Base-by-base conservation (phyloP, 2,797 vertebrate genomes). In the Manis pentadactyla region DNA sequence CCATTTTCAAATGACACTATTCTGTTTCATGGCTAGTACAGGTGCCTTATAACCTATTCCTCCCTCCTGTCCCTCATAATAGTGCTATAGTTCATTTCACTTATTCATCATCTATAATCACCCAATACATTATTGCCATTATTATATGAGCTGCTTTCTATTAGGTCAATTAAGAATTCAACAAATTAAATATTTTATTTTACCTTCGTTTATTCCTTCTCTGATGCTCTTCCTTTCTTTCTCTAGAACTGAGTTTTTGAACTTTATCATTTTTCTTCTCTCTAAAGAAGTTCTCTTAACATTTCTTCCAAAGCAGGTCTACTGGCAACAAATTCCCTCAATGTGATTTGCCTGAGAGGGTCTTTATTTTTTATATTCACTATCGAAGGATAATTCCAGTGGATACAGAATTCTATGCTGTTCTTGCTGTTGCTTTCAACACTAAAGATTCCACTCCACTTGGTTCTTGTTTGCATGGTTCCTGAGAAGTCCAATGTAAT, bases 181-280 rank as follows among this genome's bases (percentile, higher is more conserved):
- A 64, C 66, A 64, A 59, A 59, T 25, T 73, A 85, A 92, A 92
- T 66, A 75, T 66, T 75, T 73, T 73, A 39, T 83, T 63, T 92
- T 55, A 21, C 23, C 17, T 92, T 57, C 83, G 75, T 74, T 74
- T 39, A 63, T 53, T 92, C 57, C 49, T 55, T 46, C 27, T 75
- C 81, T 75, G 14, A 27, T 31, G 12, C 11, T 49, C 46, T 19
- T 23, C 37, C 12, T 77, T 85, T 49, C 46, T 85, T 66, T 23
- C 19, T 64, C 46, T 5, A 42, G 29, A 57, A 74, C 68, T 71
- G 39, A 73, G n/a, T 29, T 83, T 83, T 92, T 91, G 13, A 29
- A 31, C 21, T 66, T 34, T 42, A 66, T 75, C 29, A 34, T 66
- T 85, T 85, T 75, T 21, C 46, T 66, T 84, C 69, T 84, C 11